Base-by-base conservation (phyloP, 2,888 invertebrate species). In the Electrophaes corylata region DNA sequence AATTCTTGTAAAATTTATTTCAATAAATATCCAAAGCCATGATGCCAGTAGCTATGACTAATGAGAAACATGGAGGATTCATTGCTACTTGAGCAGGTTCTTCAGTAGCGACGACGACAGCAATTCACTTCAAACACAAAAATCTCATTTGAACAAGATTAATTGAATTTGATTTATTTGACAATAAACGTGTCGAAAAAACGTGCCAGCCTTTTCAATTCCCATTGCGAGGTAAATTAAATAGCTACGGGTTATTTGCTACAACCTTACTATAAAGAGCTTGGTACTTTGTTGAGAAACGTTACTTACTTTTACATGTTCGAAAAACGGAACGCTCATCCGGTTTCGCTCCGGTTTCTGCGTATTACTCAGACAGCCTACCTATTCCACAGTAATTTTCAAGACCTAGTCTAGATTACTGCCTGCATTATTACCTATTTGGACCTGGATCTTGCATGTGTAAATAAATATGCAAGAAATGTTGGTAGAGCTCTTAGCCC, bases 91-190 rank as follows among this genome's bases (percentile, higher is more conserved):
- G 29, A 39, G 37, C 12, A 31, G 26, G 33, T 33, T 40, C 49
- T 43, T 19, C n/a, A 35, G 26, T 23, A 50, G 19, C 26, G 29
- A 44, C 31, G 46, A 23, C 20, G 18, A n/a, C n/a, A 58, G 44
- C 45, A 45, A 58, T 48, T 44, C 48, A 44, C 44, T 19, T 54
- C 26, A 19, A 41, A 48, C 57, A 43, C 47, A 43, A 57, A 37
- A 57, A 39, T 39, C 26, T 41, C 37, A 53, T 49, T 58, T 58
- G 20, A 44, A 40, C 26, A n/a, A n/a, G n/a, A n/a, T n/a, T n/a
- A n/a, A n/a, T n/a, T n/a, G n/a, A n/a, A n/a, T n/a, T n/a, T n/a
- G n/a, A n/a, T n/a, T n/a, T n/a, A n/a, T n/a, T n/a, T n/a, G n/a
- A n/a, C n/a, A n/a, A n/a, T n/a, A n/a, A n/a, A n/a, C n/a, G n/a